Base-by-base conservation (phyloP, 53 echinoderm and acorn worm species). In the Holothuria scabra region DNA sequence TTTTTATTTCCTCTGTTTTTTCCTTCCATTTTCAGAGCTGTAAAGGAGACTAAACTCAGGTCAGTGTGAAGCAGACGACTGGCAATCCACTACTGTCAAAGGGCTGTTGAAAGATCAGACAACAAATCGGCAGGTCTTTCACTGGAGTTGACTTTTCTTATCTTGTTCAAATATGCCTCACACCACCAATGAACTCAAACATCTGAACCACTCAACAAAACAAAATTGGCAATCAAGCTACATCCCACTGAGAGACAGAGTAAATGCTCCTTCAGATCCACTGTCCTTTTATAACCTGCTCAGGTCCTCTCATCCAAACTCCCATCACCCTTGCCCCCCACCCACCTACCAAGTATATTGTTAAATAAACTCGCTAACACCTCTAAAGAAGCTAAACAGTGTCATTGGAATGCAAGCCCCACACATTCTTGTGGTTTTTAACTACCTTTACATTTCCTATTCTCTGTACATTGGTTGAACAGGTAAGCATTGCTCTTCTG, bases 81-180 rank as follows among this genome's bases (percentile, higher is more conserved):
- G 72, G 72, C 72, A 46, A 72, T 44, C 46, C 72, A 72, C 72
- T 44, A 72, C 72, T 72, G 72, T 24, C 72, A 72, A n/a, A 44
- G 26, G 46, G 48, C 23, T 48, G 46, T 72, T 46, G n/a, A 72
- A 72, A 72, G 31, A 65, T 20, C 28, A 64, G 30, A 64, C 30
- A 26, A 64, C 64, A 64, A 30, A 21, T 28, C 12, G 26, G 37
- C 68, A 68, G 65, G 65, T 69, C 69, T 34, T 33, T 69, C 13
- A 22, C 69, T 5, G n/a, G 52, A 52, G 72, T 48, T 72, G 72
- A 46, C 46, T 41, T 44, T 11, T 22, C 44, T 69, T 69, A 72
- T 44, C 72, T 72, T 44, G 72, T 46, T 72, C 72, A 72, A 72
- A 72, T 72, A 72, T 72, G 72, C 46, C 72, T 72, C n/a, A 25